phyloP scores from a whole-genome alignment of 2,888 invertebrate species.

The Phengaris alcon region DNA sequence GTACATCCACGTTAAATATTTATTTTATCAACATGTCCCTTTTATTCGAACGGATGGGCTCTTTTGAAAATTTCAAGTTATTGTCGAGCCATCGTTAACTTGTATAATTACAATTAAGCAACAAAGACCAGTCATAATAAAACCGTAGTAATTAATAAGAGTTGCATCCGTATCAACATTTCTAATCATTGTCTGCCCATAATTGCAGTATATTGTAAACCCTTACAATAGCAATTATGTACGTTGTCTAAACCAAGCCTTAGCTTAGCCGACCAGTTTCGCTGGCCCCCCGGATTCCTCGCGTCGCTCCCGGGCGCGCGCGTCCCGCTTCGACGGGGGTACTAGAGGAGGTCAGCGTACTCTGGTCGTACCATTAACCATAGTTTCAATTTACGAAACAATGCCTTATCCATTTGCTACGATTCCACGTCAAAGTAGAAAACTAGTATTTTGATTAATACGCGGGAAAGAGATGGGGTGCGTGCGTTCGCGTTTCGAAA shows the following conservation, averaged over 20 bases:
- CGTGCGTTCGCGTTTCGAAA: slow-evolving; percentile 45
- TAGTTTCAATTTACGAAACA: slow-evolving; percentile 78
- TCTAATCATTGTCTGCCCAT: slow-evolving; percentile 64
- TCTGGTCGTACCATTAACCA: slow-evolving; percentile 60
- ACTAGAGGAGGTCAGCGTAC: slow-evolving; percentile 51
- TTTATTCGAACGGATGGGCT: background rate
- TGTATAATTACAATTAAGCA: slow-evolving; percentile 38
- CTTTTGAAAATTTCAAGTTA: slow-evolving; percentile 22
- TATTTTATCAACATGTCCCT: slow-evolving; percentile 21
- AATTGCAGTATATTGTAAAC: slow-evolving; percentile 66
- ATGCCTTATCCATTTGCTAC: slow-evolving; percentile 78
- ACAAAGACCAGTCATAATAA: slow-evolving; percentile 43
- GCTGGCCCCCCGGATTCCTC: slow-evolving; percentile 43
- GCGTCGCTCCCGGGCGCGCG: slow-evolving; percentile 41
- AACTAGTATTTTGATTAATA: slow-evolving; percentile 78
- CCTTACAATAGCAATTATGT: slow-evolving; percentile 69
- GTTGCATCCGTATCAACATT: slow-evolving; percentile 55
- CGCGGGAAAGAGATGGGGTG: slow-evolving; percentile 75
- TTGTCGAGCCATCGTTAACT: slow-evolving; percentile 28
- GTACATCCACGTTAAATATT: slow-evolving; percentile 19
- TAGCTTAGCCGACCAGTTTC: slow-evolving; percentile 42
- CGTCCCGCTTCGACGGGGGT: slow-evolving; percentile 35
- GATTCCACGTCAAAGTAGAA: slow-evolving; percentile 77
- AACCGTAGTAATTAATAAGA: slow-evolving; percentile 47
- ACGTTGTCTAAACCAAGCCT: slow-evolving; percentile 69